Evolutionary conservation across 2,888 invertebrate species (phyloP).

Genomic region (Eulithis prunata): DNA sequence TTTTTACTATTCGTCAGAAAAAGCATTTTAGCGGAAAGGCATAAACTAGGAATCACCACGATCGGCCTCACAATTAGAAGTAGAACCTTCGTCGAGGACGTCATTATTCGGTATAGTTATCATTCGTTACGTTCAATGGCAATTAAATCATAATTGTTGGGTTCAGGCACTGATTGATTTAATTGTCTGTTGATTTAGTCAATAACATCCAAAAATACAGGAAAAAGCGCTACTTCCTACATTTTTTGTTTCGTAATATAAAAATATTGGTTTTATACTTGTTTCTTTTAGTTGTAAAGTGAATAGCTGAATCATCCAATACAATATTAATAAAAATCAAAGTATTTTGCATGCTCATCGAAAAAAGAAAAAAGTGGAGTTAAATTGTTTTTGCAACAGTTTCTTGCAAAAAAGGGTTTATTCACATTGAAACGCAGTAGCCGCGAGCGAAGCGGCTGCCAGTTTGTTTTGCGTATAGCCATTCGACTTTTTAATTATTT

Average conservation of each 20-base stretch:
- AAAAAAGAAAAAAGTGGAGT: conserved; percentile 47
- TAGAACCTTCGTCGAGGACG: conserved; percentile 49
- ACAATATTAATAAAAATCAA: conserved; percentile 39
- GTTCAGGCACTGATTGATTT: conserved; percentile 37
- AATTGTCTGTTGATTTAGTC: conserved; percentile 20
- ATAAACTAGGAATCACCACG: background rate
- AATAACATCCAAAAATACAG: conserved; percentile 6
- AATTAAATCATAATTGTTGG: conserved; percentile 8
- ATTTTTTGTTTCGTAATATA: background rate
- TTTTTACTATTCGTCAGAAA: too few relatives aligned
- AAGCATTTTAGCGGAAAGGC: background rate
- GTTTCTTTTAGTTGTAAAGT: too few relatives aligned
- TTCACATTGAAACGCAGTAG: background rate
- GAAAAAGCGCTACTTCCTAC: conserved; percentile 9
- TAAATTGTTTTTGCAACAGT: conserved; percentile 50
- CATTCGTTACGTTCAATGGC: conserved; percentile 1
- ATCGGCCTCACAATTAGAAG: conserved; percentile 46
- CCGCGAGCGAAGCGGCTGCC: too few relatives aligned
- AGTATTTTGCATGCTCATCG: conserved; percentile 49
- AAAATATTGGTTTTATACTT: too few relatives aligned
- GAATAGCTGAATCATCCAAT: conserved; percentile 11
- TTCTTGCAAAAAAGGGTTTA: conserved; percentile 46
- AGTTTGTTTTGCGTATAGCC: too few relatives aligned
- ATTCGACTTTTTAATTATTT: too few relatives aligned
- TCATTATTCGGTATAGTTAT: conserved; percentile 33